Conservation (phyloP, 2,113 vertebrate genomes). For the Suncus etruscus region DNA sequence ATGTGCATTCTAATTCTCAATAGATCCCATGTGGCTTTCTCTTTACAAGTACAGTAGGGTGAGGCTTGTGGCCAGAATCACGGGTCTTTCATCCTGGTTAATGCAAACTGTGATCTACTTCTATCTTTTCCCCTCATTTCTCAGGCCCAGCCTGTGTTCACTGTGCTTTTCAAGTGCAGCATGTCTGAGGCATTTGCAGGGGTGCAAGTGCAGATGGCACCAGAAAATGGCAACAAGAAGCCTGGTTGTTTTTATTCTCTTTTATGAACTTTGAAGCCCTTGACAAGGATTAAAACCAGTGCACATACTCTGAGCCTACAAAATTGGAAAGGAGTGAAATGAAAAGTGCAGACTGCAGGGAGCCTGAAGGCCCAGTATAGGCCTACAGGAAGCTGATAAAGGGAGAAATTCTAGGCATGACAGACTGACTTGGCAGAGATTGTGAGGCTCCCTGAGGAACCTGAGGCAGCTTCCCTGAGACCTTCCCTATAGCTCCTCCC, state of each 20-base stretch:
- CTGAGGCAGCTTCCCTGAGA: background rate
- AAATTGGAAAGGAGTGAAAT: background rate
- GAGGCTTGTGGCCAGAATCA: background rate
- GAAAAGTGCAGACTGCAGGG: background rate
- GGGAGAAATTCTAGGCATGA: background rate
- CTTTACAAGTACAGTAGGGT: background rate
- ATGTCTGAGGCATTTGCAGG: background rate
- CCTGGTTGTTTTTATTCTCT: background rate
- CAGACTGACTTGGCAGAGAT: background rate
- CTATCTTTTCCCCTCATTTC: background rate
- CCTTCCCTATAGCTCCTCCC: background rate
- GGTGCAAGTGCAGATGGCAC: background rate
- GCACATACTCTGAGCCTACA: background rate
- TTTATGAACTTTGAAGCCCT: background rate
- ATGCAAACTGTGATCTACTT: background rate
- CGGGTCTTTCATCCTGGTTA: background rate
- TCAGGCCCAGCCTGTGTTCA: background rate
- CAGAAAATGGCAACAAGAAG: background rate
- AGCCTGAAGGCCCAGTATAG: background rate
- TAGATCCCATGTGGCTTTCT: background rate
- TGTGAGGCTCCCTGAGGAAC: background rate
- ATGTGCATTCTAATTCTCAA: background rate
- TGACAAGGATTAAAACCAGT: constrained; percentile 21
- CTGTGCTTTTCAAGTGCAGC: background rate
- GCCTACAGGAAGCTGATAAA: background rate